phyloP scores from a whole-genome alignment of 2,888 invertebrate species.

The Sphaerophoria taeniata region DNA sequence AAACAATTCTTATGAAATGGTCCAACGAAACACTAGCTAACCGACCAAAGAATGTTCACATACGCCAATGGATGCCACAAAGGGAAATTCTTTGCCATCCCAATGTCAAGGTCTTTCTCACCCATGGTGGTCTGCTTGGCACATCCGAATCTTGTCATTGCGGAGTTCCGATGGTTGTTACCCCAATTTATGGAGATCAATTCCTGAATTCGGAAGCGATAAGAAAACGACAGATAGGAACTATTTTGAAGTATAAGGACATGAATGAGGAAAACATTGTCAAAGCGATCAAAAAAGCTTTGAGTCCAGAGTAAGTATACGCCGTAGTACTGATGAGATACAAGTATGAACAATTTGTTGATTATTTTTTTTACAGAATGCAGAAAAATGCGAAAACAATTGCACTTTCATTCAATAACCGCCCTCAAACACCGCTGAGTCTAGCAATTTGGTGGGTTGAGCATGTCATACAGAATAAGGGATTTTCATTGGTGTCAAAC shows the following conservation, averaged over 20 bases:
- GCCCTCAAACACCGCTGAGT: slow-evolving; percentile 84
- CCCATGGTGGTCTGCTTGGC: slow-evolving; percentile 89
- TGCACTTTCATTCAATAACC: slow-evolving; percentile 83
- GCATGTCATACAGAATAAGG: slow-evolving; percentile 84
- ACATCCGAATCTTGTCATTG: slow-evolving; percentile 86
- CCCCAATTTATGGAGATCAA: slow-evolving; percentile 88
- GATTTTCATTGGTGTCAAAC: slow-evolving; percentile 83
- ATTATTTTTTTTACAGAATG: slow-evolving; percentile 74
- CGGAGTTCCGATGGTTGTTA: slow-evolving; percentile 86
- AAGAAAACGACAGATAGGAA: slow-evolving; percentile 84
- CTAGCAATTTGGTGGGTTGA: slow-evolving; percentile 87
- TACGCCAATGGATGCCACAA: slow-evolving; percentile 88
- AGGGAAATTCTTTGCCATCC: slow-evolving; percentile 88
- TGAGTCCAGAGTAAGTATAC: slow-evolving; percentile 76
- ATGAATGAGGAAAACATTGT: slow-evolving; percentile 83
- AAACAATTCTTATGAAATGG: slow-evolving; percentile 87
- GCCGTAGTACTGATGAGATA: background rate
- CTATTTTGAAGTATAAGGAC: slow-evolving; percentile 83
- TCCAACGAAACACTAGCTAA: slow-evolving; percentile 84
- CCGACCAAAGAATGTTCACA: slow-evolving; percentile 85
- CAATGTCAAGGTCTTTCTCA: slow-evolving; percentile 86
- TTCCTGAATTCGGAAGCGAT: slow-evolving; percentile 84
- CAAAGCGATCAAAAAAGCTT: slow-evolving; percentile 82
- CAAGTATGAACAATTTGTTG: background rate
- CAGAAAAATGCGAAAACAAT: slow-evolving; percentile 81